Evolutionary conservation across 2,888 invertebrate genomes (phyloP), one percentile per base, ranked within the genome.

Genomic region (Sphecodes monilicornis): DNA sequence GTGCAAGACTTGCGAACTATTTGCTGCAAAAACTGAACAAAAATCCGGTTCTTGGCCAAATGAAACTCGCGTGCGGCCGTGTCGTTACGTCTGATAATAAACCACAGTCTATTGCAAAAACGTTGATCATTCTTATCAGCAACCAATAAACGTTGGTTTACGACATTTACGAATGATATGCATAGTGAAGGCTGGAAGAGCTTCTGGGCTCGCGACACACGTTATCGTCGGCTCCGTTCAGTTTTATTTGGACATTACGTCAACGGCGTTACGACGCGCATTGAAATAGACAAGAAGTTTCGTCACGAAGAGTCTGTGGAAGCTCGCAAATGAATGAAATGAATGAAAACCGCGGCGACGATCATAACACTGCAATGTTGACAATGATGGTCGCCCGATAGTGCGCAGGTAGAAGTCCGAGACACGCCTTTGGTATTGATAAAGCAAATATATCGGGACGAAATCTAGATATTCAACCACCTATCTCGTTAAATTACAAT

Each of bases 191-290:
- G 39, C 50, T 41, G 60, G 39, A 54, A 29, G 68, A 60, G 57
- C 16, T 57, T 16, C 57, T 29, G 26, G 57, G 13, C n/a, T 22
- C 22, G 32, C 72, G 77, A 72, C 68, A 50, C 18, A 18, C n/a
- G 50, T 69, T 77, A 76, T 85, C 77, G 66, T 66, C 5, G 3
- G 18, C 68, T 74, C 74, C 46, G 13, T 54, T 18, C 77, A 77
- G 66, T 68, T 83, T 84, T 82, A 78, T 80, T 84, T 46, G 85
- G 75, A 64, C 64, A 26, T 80, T 80, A 80, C 85, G 82, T 78
- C 79, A 82, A 84, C 70, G 18, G 77, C 57, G 39, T 79, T 75
- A 66, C 76, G 85, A 66, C 22, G 26, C 66, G 36, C 50, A 69
- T 79, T 32, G 76, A 70, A 79, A 79, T 81, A 77, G 74, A 70